These are phyloP conservation scores for Colistium nudipinnis DNA, from an alignment of 2,113 vertebrate genomes.

Conservation along the genomic window DNA sequence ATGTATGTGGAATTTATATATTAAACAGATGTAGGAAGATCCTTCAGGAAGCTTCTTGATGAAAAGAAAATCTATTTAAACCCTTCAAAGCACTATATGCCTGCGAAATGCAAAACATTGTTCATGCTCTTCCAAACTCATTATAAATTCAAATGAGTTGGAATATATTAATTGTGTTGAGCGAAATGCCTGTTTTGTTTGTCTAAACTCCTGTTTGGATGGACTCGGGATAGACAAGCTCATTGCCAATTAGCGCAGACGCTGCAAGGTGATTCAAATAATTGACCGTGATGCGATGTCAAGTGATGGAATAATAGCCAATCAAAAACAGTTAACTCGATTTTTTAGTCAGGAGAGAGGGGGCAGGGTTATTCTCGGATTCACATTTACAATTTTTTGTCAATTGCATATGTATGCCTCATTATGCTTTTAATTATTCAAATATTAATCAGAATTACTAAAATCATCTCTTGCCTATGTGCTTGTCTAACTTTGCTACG, in stretches of 20 bases:
- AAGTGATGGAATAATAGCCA: constrained; percentile 51
- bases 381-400: constrained; percentile 56
- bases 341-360: constrained; percentile 33
- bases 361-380: constrained; percentile 54
- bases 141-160: constrained; percentile 9
- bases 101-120: constrained; percentile 3
- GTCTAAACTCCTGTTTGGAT: constrained; percentile 9
- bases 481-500: constrained; percentile 54
- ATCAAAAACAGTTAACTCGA: constrained; percentile 58
- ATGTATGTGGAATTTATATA: no score
- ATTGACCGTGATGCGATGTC: constrained; percentile 54
- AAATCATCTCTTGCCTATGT: constrained; percentile 55
- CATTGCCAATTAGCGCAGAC: constrained; percentile 35
- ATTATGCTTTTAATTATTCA: constrained; percentile 74
- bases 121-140: background rate
- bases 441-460: constrained; percentile 69
- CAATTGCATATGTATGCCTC: constrained; percentile 71
- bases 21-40: background rate
- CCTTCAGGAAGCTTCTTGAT: background rate
- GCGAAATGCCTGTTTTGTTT: constrained; percentile 14
- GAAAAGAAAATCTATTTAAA: background rate
- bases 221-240: constrained; percentile 10
- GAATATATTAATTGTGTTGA: background rate
- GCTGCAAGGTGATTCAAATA: constrained; percentile 39
- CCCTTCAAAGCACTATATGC: background rate